Conservation (phyloP, 2,888 invertebrate species). For the Tanypteryx hageni region DNA sequence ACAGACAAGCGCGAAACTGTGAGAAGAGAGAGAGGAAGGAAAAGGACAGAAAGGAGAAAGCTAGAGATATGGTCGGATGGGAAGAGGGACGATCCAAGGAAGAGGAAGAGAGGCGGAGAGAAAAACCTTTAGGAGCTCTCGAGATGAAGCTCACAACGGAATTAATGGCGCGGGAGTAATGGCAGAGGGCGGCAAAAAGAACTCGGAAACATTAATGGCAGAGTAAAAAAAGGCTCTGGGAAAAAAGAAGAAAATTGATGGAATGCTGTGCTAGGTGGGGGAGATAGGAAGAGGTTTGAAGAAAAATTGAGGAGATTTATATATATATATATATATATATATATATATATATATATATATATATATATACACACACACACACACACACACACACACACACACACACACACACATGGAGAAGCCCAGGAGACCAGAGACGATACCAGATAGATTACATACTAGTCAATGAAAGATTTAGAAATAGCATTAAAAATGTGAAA, state of each 20-base stretch:
- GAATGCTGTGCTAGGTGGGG: neutral
- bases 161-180: slow-evolving; percentile 38
- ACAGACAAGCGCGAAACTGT: too few species aligned
- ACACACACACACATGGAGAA: too few species aligned
- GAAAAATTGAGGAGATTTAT: neutral
- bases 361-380: too few species aligned
- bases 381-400: too few species aligned
- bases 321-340: neutral
- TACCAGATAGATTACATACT: too few species aligned
- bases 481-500: too few species aligned
- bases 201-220: neutral
- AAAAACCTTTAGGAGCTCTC: neutral
- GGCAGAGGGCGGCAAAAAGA: neutral
- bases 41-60: neutral
- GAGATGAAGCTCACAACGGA: slow-evolving; percentile 22
- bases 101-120: neutral
- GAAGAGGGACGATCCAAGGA: neutral
- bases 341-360: neutral
- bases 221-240: neutral
- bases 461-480: too few species aligned
- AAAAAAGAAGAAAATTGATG: neutral
- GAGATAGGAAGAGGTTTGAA: neutral
- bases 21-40: neutral
- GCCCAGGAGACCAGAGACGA: too few species aligned
- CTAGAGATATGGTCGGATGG: neutral